These are phyloP conservation scores for Scolopax mira DNA, from an alignment of 2,113 vertebrate species.

Conservation along the genomic window DNA sequence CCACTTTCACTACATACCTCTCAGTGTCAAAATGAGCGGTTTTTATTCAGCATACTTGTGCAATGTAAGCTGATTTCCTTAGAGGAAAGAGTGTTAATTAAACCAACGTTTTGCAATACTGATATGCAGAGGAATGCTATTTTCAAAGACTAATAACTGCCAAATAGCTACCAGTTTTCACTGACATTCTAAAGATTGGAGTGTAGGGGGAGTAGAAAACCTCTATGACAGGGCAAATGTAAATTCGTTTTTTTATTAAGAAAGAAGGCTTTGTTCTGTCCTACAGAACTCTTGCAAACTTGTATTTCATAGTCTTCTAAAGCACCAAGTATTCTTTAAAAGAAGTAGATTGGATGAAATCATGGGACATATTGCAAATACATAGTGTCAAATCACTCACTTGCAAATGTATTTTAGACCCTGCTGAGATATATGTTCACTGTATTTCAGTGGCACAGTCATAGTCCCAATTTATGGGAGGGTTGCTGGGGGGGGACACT, in stretches of 20 bases:
- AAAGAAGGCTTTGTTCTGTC: neutral
- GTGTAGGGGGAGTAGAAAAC: neutral
- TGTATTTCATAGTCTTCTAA: neutral
- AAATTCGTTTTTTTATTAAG: neutral
- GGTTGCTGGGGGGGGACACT: too few species aligned
- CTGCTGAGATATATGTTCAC: neutral
- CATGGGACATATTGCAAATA: neutral
- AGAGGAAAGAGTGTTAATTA: constrained; percentile 21
- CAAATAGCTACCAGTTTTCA: neutral
- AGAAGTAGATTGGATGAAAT: neutral
- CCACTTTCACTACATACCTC: neutral
- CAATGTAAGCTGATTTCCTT: constrained; percentile 23
- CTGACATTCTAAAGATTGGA: neutral
- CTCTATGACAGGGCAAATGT: neutral
- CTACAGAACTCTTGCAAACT: neutral
- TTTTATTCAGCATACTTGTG: neutral
- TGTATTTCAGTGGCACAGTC: neutral
- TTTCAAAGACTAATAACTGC: neutral
- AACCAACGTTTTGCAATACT: neutral
- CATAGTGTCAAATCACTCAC: neutral
- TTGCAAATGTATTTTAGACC: neutral
- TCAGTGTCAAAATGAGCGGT: neutral
- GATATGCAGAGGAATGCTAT: neutral
- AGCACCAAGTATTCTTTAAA: neutral
- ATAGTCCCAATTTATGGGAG: neutral